Evolutionary conservation across 92 coral and sea anemone species (phyloP), one percentile per base, ranked within the genome.

Genomic region (Isaurus tuberculatus): DNA sequence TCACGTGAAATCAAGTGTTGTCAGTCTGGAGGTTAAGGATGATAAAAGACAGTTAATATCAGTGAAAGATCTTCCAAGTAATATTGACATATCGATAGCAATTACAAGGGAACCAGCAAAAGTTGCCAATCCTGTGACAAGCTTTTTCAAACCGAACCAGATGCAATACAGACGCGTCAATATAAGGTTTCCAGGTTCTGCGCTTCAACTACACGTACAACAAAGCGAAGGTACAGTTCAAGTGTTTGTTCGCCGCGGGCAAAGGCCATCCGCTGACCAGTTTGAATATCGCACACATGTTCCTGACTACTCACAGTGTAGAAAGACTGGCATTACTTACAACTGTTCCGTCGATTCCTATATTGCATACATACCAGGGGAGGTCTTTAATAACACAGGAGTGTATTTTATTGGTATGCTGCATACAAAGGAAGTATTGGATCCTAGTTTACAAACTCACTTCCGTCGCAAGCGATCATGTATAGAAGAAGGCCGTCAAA

Each of bases 391-490:
- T 2, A 69, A 43, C 3, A 22, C 92, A n/a, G 98, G 91, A 13
- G 64, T 82, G 19, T 89, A 91, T 79, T 86, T 40, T 71, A 92
- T 93, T 25, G 94, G 98, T 2, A 36, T 93, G 9, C 68, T 86
- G 19, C 81, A 87, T 80, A 84, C 46, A 11, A 71, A 57, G 10
- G 67, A 43, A 22, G 25, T 31, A 0, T 28, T 51, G 5, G 69
- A 70, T 17, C 25, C 53, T 29, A 64, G 16, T 58, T 32, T 15
- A 17, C 40, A 25, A 28, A 33, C 31, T 7, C 26, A 10, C 49
- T 77, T 70, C 22, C 82, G 82, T 15, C 70, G 57, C 1, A 58
- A 58, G 34, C 82, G 82, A 10, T 77, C 82, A 2, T 77, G 82
- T 36, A 89, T 89, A 17, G 40, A 48, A 4, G 64, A 63, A 61